Evolutionary conservation across 2,888 invertebrate species (phyloP), one percentile per base, ranked within the genome.

Genomic region (Fragum fragum): DNA sequence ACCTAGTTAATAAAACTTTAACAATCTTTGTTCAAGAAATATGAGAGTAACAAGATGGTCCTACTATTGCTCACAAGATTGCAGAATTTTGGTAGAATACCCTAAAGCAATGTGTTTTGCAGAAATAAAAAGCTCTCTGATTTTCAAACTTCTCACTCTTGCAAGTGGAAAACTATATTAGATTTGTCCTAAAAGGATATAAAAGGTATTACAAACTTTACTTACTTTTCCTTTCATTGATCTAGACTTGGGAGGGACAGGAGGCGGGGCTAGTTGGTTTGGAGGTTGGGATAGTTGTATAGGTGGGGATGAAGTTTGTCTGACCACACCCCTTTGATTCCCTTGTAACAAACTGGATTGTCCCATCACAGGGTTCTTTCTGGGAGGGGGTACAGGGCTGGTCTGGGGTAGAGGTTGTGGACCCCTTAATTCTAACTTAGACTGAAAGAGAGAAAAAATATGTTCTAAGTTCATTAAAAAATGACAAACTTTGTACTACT

Each of bases 361-460:
- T 5, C 91, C 91, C 90, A 91, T 88, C 26, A 85, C 81, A n/a
- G 86, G 79, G 26, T 69, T 63, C 52, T 82, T 86, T n/a, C 88
- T 66, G n/a, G 85, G 81, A n/a, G 82, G 73, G 23, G 74, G 73
- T 14, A 63, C 47, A 53, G 74, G 66, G 53, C 72, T 63, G 26
- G 74, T 53, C 6, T 26, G 32, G 3, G 84, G 81, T 21, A 84
- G 63, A 14, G 81, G 81, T 28, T 68, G 76, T 14, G 81, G 82
- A 0, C 72, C 81, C 47, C 81, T 42, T 28, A 66, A n/a, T 21
- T 81, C 81, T 5, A 81, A 36, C 59, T 72, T 74, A 1, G 32
- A 36, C 32, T 36, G 32, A 36, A 74, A 42, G 11, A 39, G 32
- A n/a, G 28, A 59, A n/a, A n/a, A n/a, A n/a, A n/a, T n/a, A n/a